Evolutionary conservation across 2,113 vertebrate genomes (phyloP), one percentile per base, ranked within the genome.

Genomic region (Epinephelus lanceolatus): DNA sequence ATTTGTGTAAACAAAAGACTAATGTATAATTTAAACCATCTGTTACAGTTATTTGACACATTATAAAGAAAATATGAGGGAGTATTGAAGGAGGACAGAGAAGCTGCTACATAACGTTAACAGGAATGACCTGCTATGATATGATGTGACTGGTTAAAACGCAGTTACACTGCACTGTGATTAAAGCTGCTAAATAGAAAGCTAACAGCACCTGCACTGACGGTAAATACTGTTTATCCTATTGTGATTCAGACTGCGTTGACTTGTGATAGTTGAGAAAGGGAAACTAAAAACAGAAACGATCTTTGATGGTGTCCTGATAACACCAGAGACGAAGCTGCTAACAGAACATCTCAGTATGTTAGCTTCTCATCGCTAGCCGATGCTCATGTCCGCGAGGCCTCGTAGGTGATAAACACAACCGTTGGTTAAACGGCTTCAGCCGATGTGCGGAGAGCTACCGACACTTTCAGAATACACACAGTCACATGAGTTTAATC

Each of bases 331-430:
- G 7, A 33, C 57, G 23, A n/a, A 67, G 9, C 60, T 8, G 61
- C 61, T 18, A 17, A 37, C 8, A 37, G 17, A 56, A 45, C 78
- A 45, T 60, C 45, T 53, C 27, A 17, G 19, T 75, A 51, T 9
- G 69, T 81, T 92, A 94, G 91, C 91, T 62, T 53, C 33, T 73
- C 1, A 19, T 45, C 63, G 81, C 67, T 92, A 91, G 90, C 88
- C 15, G 45, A 62, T 47, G 76, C 49, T 87, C 42, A 51, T 5
- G 49, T 30, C 51, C 67, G 25, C 25, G 0, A 69, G 77, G 87
- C 90, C 88, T 74, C 10, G 5, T 10, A 23, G 40, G 4, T 27
- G 9, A 25, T 3, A 19, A 42, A 65, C 25, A 8, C 5, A 3
- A 6, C 11, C 6, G 4, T 0, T 0, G 10, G 15, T 1, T 1